Base-by-base conservation (phyloP, 53 echinoderm and acorn worm species). In the Mesocentrotus franciscanus region DNA sequence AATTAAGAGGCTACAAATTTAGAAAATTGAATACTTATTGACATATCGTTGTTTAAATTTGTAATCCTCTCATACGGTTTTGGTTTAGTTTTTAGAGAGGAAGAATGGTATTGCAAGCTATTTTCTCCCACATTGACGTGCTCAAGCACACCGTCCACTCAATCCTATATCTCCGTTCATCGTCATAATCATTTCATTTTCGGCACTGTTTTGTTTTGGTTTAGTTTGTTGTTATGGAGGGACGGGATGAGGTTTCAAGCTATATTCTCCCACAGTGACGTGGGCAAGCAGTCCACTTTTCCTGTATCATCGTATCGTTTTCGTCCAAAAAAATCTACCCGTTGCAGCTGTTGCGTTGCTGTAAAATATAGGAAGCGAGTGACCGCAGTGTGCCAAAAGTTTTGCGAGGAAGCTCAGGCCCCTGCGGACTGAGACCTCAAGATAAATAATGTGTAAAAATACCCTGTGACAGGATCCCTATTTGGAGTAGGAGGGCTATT, bases 291-390 rank as follows among this genome's bases (percentile, higher is more conserved):
- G 39, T 42, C 81, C 36, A 18, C 81, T 42, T 81, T 39, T 81
- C 81, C 81, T 81, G 81, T 81, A 81, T 39, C 36, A 81, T 42
- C 42, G n/a, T 42, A 81, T 81, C 81, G 36, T 81, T 81, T 81
- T 81, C 39, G 16, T 32, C 33, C 13, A 35, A 79, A 79, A 79
- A 42, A 81, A 81, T 81, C 81, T 42, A 39, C 20, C 42, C 22
- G 5, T 8, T 81, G 81, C 81, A 81, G 81, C 81, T 81, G 81
- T 81, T 81, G 81, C 81, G 4, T 42, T 4, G 81, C 42, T 22
- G 20, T 72, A 20, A 12, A 74, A 17, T 81, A 81, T 42, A 81
- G 81, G 81, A 81, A 81, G 36, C 81, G 8, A 42, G 81, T 81
- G 81, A 81, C 81, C 81, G 81, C 81, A 81, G 5, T 36, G 81